Evolutionary conservation across 2,113 vertebrate species (phyloP).

Genomic region (Heterotis niloticus): DNA sequence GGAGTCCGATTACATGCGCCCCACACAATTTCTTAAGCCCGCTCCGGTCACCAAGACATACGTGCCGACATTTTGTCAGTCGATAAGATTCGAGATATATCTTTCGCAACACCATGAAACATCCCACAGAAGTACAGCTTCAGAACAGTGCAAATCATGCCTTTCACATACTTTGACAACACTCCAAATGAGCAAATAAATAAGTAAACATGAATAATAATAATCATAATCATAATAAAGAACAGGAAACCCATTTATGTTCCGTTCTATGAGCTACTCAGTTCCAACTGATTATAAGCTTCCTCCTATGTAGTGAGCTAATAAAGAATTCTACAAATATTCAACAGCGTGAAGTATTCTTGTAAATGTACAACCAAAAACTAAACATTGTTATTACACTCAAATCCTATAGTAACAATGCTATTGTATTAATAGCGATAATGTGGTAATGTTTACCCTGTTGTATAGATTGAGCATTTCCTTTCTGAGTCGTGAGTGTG

Average conservation of each 20-base stretch:
- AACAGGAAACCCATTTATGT: conserved; percentile 40
- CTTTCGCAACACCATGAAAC: conserved; percentile 41
- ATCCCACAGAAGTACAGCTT: conserved; percentile 24
- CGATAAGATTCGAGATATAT: conserved; percentile 49
- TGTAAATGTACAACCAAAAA: conserved; percentile 49
- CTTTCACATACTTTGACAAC: conserved; percentile 39
- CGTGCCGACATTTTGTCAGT: conserved; percentile 42
- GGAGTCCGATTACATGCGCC: conserved; percentile 64
- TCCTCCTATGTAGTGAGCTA: conserved; percentile 45
- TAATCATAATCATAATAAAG: conserved; percentile 46
- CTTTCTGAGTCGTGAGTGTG: conserved; percentile 62
- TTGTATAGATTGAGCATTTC: conserved; percentile 60
- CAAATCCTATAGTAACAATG: conserved; percentile 56
- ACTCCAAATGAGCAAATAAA: conserved; percentile 47
- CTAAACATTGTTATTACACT: conserved; percentile 51
- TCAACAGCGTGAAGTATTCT: conserved; percentile 37
- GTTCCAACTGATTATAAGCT: conserved; percentile 43
- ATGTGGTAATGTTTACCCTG: conserved; percentile 68
- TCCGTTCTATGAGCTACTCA: conserved; percentile 51
- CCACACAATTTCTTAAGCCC: conserved; percentile 47
- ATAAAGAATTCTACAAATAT: conserved; percentile 44
- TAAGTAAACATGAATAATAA: conserved; percentile 43
- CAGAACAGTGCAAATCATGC: conserved; percentile 40
- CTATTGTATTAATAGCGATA: conserved; percentile 44
- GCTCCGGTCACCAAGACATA: conserved; percentile 37